Base-by-base conservation (phyloP, 2,888 invertebrate genomes). In the Tipula confusa region DNA sequence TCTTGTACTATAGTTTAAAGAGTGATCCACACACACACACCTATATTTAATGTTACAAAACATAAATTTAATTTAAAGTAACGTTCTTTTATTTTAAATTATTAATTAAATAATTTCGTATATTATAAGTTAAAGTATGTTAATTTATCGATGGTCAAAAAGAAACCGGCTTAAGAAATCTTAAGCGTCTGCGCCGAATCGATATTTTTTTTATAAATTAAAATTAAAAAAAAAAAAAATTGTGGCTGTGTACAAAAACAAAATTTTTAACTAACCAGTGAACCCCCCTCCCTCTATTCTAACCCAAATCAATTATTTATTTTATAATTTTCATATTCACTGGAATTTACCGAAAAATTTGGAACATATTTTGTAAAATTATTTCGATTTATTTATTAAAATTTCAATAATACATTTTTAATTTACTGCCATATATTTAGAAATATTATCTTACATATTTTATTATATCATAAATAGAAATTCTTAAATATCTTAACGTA, bases 131-230 rank as follows among this genome's bases (percentile, higher is more conserved):
- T 64, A 43, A 9, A n/a, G 18, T 9, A 24, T 24, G 15, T 64
- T 64, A 33, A 9, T 64, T 7, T 1, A 24, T 24, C 24, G 64
- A 6, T 24, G 24, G 9, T 64, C 24, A n/a, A 3, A 31, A 3
- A 31, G 3, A 5, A 31, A 31, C 31, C 3, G 7, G 11, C 13
- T 38, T 38, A 38, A 38, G 4, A 13, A 31, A 31, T 5, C 31
- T 31, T 38, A 13, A 1, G 38, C 3, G 38, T 13, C 38, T 38
- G 38, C 13, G 38, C 24, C 64, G 24, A 64, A 24, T 1, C 64
- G 64, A 64, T 64, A 64, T 43, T 64, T 64, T 64, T 48, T 48
- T 48, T 48, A 64, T 64, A 24, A 64, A 64, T 64, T 43, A 64
- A 64, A 64, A 11, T 64, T 64, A 64, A 64, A 64, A n/a, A n/a